These are phyloP conservation scores for Chaetorhynchus papuensis DNA, from an alignment of 2,113 vertebrate genomes.

Conservation along the genomic window DNA sequence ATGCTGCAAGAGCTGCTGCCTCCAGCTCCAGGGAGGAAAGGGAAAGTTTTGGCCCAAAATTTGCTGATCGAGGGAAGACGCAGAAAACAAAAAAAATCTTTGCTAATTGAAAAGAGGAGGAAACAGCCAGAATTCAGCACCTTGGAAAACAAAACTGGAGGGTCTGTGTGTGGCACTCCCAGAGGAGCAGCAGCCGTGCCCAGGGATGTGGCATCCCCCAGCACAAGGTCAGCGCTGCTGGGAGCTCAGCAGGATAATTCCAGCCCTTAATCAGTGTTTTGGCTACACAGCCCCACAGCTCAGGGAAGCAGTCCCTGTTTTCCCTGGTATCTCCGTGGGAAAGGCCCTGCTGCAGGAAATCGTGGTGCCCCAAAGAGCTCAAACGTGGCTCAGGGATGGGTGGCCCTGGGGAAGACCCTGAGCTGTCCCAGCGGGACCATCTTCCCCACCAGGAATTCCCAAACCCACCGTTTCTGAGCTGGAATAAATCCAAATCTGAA, in stretches of 20 bases:
- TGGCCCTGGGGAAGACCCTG: rapidly evolving
- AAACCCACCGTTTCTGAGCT: rapidly evolving
- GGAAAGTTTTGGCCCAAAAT: neutral
- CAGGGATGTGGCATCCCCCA: neutral
- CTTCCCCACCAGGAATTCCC: neutral
- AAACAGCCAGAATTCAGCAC: neutral
- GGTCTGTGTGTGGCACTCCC: rapidly evolving
- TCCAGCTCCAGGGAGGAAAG: neutral
- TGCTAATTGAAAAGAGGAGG: neutral
- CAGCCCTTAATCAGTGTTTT: neutral
- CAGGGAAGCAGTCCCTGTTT: neutral
- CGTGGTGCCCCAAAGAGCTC: rapidly evolving
- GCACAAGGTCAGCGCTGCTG: neutral
- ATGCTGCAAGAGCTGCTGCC: neutral
- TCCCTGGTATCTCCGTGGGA: neutral
- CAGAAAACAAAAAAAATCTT: neutral
- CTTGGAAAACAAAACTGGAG: neutral
- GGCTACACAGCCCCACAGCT: neutral
- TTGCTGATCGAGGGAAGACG: neutral
- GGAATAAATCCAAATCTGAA: rapidly evolving
- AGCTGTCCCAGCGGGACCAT: neutral
- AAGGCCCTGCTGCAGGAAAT: neutral
- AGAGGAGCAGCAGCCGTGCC: neutral
- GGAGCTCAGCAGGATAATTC: neutral
- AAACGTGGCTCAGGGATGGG: neutral